A percentile compares a stretch with the other conserved stretches of the same genome.
phyloP scores from a whole-genome alignment of 2,888 invertebrate genomes.

The Dendrolimus pini region DNA sequence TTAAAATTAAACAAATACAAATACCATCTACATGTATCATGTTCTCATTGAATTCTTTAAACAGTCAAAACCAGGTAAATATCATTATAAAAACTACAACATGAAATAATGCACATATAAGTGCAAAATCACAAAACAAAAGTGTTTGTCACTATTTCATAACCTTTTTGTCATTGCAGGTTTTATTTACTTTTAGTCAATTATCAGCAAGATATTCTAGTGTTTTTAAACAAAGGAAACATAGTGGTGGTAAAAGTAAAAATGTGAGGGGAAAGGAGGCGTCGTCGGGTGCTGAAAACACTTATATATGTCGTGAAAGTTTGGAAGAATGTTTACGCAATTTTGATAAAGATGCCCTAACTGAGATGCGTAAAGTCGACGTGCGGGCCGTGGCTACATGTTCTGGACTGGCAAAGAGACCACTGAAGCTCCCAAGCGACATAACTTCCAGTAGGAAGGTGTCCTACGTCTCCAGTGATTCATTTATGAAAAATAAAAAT shows the following conservation, averaged over 20 bases:
- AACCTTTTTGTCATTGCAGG: slow-evolving; percentile 65
- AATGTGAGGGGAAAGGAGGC: slow-evolving; percentile 52
- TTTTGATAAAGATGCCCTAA: slow-evolving; percentile 61
- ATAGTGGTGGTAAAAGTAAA: slow-evolving; percentile 42
- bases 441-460: slow-evolving; percentile 43
- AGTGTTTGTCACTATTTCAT: slow-evolving; percentile 18
- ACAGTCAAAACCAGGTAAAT: slow-evolving; percentile 71
- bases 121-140: slow-evolving; percentile 1
- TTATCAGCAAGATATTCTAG: slow-evolving; percentile 62
- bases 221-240: slow-evolving; percentile 62
- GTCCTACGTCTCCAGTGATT: slow-evolving; percentile 51
- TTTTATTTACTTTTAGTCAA: slow-evolving; percentile 71
- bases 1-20: slow-evolving; percentile 51
- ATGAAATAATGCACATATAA: slow-evolving; percentile 1
- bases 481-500: slow-evolving; percentile 62
- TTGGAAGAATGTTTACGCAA: slow-evolving; percentile 54
- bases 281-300: slow-evolving; percentile 34
- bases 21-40: slow-evolving; percentile 71
- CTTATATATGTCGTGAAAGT: slow-evolving; percentile 57
- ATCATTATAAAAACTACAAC: background rate
- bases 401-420: slow-evolving; percentile 23
- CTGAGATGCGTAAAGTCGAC: slow-evolving; percentile 52
- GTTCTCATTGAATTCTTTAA: slow-evolving; percentile 74
- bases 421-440: slow-evolving; percentile 23
- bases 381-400: slow-evolving; percentile 36